Base-by-base conservation (phyloP, 2,797 vertebrate genomes). In the Neoniphon sammara region DNA sequence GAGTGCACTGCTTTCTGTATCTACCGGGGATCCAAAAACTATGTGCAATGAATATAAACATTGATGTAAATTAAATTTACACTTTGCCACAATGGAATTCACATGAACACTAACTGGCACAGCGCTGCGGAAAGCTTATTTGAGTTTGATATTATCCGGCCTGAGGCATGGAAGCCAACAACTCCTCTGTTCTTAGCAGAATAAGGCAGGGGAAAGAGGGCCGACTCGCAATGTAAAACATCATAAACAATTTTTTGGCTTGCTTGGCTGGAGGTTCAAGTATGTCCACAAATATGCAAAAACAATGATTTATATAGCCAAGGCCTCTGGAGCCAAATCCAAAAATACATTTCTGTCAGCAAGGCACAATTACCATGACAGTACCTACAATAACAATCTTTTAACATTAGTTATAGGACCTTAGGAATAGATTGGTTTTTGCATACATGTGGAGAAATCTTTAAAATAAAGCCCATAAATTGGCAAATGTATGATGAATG, bases 231-330 rank as follows among this genome's bases (percentile, higher is more conserved):
- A 75, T 73, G 44, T 78, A 65, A 81, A 85, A 83, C 68, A 85
- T 85, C 77, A 81, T 81, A 77, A 87, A 86, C 72, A 85, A 74
- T 66, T 70, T 81, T 31, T 78, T 83, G 75, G 77, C 85, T 69
- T 74, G 70, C 60, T 69, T 82, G 50, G 58, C 46, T 73, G 34
- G 23, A 75, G 64, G 73, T 75, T 27, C 18, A 69, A 77, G 73
- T 54, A 55, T 78, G 67, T 85, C 74, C 77, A 77, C 75, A 89
- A 86, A 84, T 85, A 84, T 90, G 73, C 77, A 81, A 87, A 86
- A 89, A 81, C 63, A 84, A 82, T 80, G 42, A 79, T 78, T 84
- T 70, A 79, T 66, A 78, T 4, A 59, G 50, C 80, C 63, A 75
- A 73, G 56, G 61, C 50, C 49, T 44, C 57, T 14, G 55, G 63